A percentile compares a stretch with the other conserved stretches of the same genome.
Conservation (phyloP, 2,888 invertebrate genomes). For the Lobophora halterata region DNA sequence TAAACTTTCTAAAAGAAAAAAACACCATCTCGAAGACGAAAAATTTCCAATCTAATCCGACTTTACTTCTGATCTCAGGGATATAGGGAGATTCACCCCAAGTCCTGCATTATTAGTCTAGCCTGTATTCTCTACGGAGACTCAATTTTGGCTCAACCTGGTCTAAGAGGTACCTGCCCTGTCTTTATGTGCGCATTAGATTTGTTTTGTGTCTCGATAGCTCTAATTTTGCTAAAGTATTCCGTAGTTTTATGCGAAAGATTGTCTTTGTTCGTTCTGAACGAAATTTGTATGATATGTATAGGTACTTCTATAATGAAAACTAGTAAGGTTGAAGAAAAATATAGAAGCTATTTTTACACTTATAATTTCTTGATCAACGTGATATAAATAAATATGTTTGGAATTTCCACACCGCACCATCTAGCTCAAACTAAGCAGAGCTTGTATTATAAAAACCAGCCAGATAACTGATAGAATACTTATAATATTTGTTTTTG, state of each 20-base stretch:
- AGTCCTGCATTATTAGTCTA: conserved; percentile 41
- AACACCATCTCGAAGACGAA: conserved; percentile 27
- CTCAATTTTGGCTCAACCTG: conserved; percentile 43
- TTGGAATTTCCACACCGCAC: too few relatives aligned
- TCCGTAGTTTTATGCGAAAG: too few relatives aligned
- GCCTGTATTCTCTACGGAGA: conserved; percentile 37
- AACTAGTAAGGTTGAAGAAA: conserved; percentile 4
- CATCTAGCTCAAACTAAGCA: too few relatives aligned
- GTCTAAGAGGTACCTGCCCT: conserved; percentile 34
- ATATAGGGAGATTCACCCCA: conserved; percentile 34
- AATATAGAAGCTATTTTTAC: background rate
- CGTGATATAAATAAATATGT: background rate
- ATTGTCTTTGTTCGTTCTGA: too few relatives aligned
- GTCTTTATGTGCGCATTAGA: conserved; percentile 36
- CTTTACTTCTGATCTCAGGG: conserved; percentile 39
- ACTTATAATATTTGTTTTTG: too few relatives aligned
- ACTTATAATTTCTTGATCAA: too few relatives aligned
- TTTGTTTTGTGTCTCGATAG: conserved; percentile 28
- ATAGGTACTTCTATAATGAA: too few relatives aligned
- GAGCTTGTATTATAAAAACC: too few relatives aligned
- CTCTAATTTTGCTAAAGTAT: conserved; percentile 28
- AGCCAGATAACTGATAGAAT: too few relatives aligned
- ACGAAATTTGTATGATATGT: too few relatives aligned
- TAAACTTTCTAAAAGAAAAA: conserved; percentile 21
- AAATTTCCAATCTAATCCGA: conserved; percentile 39